Evolutionary conservation across 2,888 invertebrate genomes (phyloP).

Genomic region (Caenorhabditis japonica): DNA sequence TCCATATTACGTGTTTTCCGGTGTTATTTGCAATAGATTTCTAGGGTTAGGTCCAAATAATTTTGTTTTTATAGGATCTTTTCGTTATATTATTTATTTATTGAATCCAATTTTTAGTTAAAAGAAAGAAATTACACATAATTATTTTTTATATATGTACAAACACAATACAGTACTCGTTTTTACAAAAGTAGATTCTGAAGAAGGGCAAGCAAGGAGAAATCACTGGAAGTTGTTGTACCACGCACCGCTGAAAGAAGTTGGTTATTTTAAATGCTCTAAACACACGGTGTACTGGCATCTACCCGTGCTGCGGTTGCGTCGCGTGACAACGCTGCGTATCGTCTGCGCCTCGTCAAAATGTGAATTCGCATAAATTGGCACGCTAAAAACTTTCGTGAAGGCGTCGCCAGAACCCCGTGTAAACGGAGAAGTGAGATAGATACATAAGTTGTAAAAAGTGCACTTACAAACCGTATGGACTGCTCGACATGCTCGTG

Average conservation of each 20-base stretch:
- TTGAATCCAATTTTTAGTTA: conserved; percentile 8
- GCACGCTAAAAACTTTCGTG: no score
- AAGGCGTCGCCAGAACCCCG: no score
- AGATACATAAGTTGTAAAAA: conserved; percentile 16
- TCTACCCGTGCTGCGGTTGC: no score
- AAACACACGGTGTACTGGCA: no score
- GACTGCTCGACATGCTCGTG: conserved; percentile 54
- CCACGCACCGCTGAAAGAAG: conserved; percentile 47
- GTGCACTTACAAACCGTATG: conserved; percentile 65
- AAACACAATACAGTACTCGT: conserved; percentile 19
- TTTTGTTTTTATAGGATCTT: conserved; percentile 34
- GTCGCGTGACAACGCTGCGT: no score
- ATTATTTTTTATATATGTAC: conserved; percentile 24
- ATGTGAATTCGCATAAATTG: no score
- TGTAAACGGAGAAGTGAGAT: no score
- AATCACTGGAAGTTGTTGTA: conserved; percentile 39
- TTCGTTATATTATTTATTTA: conserved; percentile 18
- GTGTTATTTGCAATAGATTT: conserved; percentile 27
- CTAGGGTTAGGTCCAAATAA: conserved; percentile 5
- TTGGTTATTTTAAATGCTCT: not conserved
- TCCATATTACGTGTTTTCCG: conserved; percentile 43
- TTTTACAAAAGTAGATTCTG: conserved; percentile 34
- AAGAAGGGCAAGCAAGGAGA: conserved; percentile 34
- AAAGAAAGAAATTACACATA: conserved; percentile 10
- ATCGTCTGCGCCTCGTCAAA: no score